Evolutionary conservation across 2,113 vertebrate species (phyloP).

Genomic region (Rhegmatorhina hoffmannsi): DNA sequence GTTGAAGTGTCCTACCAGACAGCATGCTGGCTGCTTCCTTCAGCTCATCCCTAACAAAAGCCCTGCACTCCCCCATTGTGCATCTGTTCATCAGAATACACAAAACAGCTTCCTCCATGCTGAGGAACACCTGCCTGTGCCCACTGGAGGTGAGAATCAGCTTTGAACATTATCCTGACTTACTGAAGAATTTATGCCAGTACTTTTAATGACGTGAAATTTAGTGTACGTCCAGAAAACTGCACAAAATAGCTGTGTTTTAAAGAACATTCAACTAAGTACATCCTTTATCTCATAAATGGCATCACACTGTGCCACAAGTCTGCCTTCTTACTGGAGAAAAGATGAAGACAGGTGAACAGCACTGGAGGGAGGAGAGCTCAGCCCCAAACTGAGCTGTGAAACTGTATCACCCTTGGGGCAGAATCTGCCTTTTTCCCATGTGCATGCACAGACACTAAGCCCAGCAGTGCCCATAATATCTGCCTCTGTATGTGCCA

Average conservation of each 20-base stretch:
- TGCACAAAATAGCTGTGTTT: neutral
- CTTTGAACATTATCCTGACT: neutral
- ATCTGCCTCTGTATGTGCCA: neutral
- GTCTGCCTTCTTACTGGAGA: neutral
- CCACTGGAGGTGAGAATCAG: neutral
- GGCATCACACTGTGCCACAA: neutral
- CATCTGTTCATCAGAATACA: conserved; percentile 18
- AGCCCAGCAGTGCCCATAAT: neutral
- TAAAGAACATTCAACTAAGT: neutral
- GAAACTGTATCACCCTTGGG: neutral
- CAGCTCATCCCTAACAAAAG: conserved; percentile 19
- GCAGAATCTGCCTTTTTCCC: neutral
- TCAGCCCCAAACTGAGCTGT: neutral
- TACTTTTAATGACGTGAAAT: conserved; percentile 1
- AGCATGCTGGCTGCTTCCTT: neutral
- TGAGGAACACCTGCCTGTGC: conserved; percentile 43
- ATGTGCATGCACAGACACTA: neutral
- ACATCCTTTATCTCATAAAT: neutral
- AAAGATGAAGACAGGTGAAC: neutral
- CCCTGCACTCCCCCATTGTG: neutral
- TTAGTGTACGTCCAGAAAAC: neutral
- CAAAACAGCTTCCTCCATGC: neutral
- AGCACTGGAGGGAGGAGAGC: neutral
- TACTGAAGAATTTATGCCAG: neutral
- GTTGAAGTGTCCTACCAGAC: conserved; percentile 14